Base-by-base conservation (phyloP, 2,888 invertebrate genomes). In the Polydrusus tereticollis region DNA sequence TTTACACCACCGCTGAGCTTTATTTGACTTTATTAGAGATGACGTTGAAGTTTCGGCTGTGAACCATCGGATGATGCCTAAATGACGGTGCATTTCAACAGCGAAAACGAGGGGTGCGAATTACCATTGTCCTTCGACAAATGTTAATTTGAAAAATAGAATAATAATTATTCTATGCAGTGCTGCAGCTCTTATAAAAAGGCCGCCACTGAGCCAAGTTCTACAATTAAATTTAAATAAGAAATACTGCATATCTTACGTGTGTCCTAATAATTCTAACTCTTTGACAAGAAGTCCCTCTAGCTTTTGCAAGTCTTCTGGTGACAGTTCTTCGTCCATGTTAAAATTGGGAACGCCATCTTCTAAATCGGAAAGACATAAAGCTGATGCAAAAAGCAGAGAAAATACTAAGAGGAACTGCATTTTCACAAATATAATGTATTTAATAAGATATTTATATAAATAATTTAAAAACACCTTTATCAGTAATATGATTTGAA, bases 341-440 rank as follows among this genome's bases (percentile, higher is more conserved):
- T 60, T 26, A 60, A 60, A 60, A 26, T 43, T 60, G 6, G 60
- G 60, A 26, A 60, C 16, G 2, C 45, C 43, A 60, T 60, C 21
- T 43, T 26, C 21, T n/a, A 18, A 26, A 26, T 26, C 14, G 4
- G 50, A 14, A 5, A 50, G 26, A 14, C 50, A 26, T 1, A 50
- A n/a, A 23, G 50, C 26, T 14, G 18, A 16, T 43, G 18, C 16
- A 43, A 50, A 2, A n/a, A 50, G 18, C 14, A 50, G 18, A 26
- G 50, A 26, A 50, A 50, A 50, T 26, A 50, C 14, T n/a, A 26
- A 14, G 0, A 50, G 20, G 18, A 14, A 2, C 50, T 50, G 23
- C 50, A 50, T 50, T 23, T 50, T 26, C 4, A 5, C 2, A 21
- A 50, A n/a, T 50, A 10, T 20, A 45, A 26, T 7, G 5, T 36